phyloP scores from a whole-genome alignment of 2,888 invertebrate genomes.

The Teinopalpus imperialis region DNA sequence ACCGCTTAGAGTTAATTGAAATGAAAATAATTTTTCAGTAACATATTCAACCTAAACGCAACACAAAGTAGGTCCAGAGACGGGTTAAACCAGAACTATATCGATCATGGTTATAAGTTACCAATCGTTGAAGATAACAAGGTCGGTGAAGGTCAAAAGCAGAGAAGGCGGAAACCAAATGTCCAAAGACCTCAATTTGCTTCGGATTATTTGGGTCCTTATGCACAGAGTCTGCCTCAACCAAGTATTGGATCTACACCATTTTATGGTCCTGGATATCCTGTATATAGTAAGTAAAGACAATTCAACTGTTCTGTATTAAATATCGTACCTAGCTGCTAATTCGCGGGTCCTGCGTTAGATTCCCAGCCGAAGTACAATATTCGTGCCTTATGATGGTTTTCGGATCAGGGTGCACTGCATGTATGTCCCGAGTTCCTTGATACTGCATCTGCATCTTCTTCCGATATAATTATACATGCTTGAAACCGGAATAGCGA shows the following conservation, averaged over 20 bases:
- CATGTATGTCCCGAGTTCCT: too few species aligned
- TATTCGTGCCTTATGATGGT: too few species aligned
- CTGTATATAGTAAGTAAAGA: slow-evolving; percentile 8
- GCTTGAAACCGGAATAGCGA: too few species aligned
- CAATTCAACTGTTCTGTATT: neutral
- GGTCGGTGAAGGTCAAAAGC: slow-evolving; percentile 35
- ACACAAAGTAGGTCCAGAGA: slow-evolving; percentile 19
- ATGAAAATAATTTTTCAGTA: slow-evolving; percentile 42
- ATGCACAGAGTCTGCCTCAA: slow-evolving; percentile 26
- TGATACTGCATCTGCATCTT: too few species aligned
- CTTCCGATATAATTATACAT: too few species aligned
- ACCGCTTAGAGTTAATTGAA: too few species aligned
- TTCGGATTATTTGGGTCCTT: slow-evolving; percentile 32
- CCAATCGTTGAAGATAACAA: slow-evolving; percentile 35
- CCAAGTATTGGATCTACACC: slow-evolving; percentile 23
- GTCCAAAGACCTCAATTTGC: slow-evolving; percentile 31
- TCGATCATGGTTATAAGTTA: too few species aligned
- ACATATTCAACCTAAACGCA: slow-evolving; percentile 37
- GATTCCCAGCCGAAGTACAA: too few species aligned
- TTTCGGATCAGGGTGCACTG: too few species aligned
- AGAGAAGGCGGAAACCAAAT: slow-evolving; percentile 44
- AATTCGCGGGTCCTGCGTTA: too few species aligned
- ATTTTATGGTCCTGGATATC: slow-evolving; percentile 11
- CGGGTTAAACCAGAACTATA: too few species aligned
- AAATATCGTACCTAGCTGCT: too few species aligned